Conservation (phyloP, 2,797 vertebrate species). For the Enteromius radiatus region DNA sequence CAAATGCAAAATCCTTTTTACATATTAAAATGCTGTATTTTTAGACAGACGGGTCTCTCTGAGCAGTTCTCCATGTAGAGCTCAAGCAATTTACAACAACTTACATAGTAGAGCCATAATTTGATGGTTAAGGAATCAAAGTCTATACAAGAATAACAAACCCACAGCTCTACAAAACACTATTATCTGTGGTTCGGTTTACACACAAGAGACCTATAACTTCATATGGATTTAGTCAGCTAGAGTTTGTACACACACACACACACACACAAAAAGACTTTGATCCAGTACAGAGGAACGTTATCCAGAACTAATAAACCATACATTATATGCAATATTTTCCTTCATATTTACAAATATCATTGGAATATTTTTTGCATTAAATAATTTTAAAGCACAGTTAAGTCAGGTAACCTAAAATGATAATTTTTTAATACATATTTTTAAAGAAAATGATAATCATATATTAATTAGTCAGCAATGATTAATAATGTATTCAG, state of each 20-base stretch:
- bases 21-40: neutral
- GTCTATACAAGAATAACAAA: slow-evolving; percentile 1
- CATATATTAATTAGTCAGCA: neutral
- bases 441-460: neutral
- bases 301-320: neutral
- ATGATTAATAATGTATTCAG: neutral
- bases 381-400: neutral
- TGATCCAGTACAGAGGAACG: neutral
- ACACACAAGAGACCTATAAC: neutral
- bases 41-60: neutral
- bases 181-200: neutral
- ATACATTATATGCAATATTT: neutral
- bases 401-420: neutral
- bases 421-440: neutral
- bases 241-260: neutral
- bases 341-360: neutral
- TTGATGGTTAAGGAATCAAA: slow-evolving; percentile 8
- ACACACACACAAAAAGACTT: neutral
- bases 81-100: slow-evolving; percentile 4
- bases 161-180: neutral
- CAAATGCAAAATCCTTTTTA: neutral
- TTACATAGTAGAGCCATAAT: slow-evolving; percentile 10
- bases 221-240: neutral
- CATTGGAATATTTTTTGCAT: neutral
- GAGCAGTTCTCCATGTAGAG: neutral